Base-by-base conservation (phyloP, 1,140 invertebrate species). In the Drosophila serrata region DNA sequence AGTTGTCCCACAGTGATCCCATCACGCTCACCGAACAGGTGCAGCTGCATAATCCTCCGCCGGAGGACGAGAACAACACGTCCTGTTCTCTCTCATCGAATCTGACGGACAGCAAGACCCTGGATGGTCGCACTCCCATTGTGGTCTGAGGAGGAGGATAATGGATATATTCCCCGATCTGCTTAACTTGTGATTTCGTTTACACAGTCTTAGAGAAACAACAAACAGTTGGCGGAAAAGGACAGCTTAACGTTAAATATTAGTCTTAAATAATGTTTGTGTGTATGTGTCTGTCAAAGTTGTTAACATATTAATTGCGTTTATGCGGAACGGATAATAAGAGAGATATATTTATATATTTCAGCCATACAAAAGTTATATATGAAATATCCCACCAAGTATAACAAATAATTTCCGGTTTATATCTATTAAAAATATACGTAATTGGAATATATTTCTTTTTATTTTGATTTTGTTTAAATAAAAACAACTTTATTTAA, bases 61-160 rank as follows among this genome's bases (percentile, higher is more conserved):
- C 78, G 57, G 77, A 82, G 33, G 82, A 81, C 4, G 82, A 82
- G 40, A 92, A 92, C 70, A 91, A 92, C 67, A 92, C 91, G 15
- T 92, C 87, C 39, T 92, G 90, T 57, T 92, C 91, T 1, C 58
- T 92, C 43, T 92, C 91, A 15, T 92, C 91, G 24, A 91, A 91
- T n/a, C 72, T 92, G 62, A 92, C 91, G 15, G 90, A 91, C 43
- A 92, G 91, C 75, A 92, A 92, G 58, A 92, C 91, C 11, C 58
- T 92, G 31, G 91, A 92, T 75, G 84, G 77, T n/a, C 86, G 91
- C 15, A 86, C 87, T 9, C 91, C 91, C 39, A 92, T 92, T 57
- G 82, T 92, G 48, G 91, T 92, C 19, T 92, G 68, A 57, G 51
- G 13, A 57, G 51, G 13, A 37, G 19, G 29, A 19, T 11, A n/a